Evolutionary conservation across 2,113 vertebrate species (phyloP), one percentile per base, ranked within the genome.

Genomic region (Alosa alosa): DNA sequence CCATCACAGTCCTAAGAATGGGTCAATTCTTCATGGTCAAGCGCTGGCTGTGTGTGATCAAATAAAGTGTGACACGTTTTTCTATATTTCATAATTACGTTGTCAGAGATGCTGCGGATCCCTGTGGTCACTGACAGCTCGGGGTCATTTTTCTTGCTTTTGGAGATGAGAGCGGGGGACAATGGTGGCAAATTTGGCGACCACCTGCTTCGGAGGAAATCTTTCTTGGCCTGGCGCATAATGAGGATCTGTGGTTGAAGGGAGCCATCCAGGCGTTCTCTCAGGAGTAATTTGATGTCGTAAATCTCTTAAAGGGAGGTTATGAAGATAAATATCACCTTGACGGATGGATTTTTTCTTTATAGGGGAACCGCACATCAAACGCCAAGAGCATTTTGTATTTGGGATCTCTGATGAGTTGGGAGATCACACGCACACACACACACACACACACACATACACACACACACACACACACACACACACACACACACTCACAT

Each of bases 171-270:
- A 86, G 57, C 0, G 52, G 90, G 87, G 41, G 41, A 64, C 90
- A 91, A 92, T 88, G 36, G 85, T 83, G 86, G 86, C 83, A 88
- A 91, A 92, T 90, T 92, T 22, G 90, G 83, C 45, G 87, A 87
- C 92, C 93, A 94, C 93, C 92, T 94, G 93, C 93, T 86, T 44
- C 13, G 82, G 90, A 92, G 90, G 86, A 60, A 89, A 92, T 92
- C 88, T 75, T 84, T n/a, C 31, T 46, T 1, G 20, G 6, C 45
- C 31, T 11, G 64, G 36, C 9, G 44, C 44, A 84, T 72, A 45
- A 84, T 25, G 1, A 83, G 86, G n/a, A 20, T 64, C 20, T 64
- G 60, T 64, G 60, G 17, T 17, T 57, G 60, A 64, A 25, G 22
- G 60, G 60, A 64, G 60, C 60, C 22, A 9, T 25, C 4, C 60